Evolutionary conservation across 1,140 invertebrate species (phyloP), one percentile per base, ranked within the genome.

Genomic region (Forficula auricularia): DNA sequence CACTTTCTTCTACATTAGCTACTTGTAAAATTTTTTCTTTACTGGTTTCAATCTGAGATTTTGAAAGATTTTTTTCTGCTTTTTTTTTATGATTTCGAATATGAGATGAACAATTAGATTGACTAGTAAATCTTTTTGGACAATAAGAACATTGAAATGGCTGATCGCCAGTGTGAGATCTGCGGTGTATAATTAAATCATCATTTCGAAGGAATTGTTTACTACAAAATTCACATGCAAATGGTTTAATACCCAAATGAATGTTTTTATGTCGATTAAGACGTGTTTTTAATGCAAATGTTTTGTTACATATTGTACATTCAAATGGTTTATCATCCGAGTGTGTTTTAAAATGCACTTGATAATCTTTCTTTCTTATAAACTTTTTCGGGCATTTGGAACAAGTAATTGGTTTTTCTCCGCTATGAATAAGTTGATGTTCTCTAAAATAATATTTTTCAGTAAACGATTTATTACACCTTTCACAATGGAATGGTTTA

Each of bases 261-360:
- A 40, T 45, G 1, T 22, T 19, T 3, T 15, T 12, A 22, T 45
- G 43, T 19, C 38, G 16, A 4, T 45, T 36, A 13, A 45, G 18
- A 10, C 42, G 34, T 18, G 42, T 38, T 15, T 44, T 44, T 3
- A 44, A 34, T n/a, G 42, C 42, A 33, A 47, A 47, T 0, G 39
- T 48, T 39, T 67, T 54, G 22, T 52, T 43, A 45, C 68, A 70
- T 45, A 61, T 65, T 47, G 57, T 58, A 48, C 67, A 68, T 51
- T 65, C 65, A 44, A 64, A 68, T 0, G 69, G 68, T 49, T 67
- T 66, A 45, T 71, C 67, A 8, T 68, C 69, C 12, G 68, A 71
- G 50, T 72, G 69, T 42, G 62, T 64, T 38, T 68, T 54, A 31
- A 70, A 61, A 51, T 72, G 70, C 8, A 68, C 68, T 35, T 65